These are phyloP conservation scores for Phasia obesa DNA, from an alignment of 2,888 invertebrate genomes.

Conservation along the genomic window DNA sequence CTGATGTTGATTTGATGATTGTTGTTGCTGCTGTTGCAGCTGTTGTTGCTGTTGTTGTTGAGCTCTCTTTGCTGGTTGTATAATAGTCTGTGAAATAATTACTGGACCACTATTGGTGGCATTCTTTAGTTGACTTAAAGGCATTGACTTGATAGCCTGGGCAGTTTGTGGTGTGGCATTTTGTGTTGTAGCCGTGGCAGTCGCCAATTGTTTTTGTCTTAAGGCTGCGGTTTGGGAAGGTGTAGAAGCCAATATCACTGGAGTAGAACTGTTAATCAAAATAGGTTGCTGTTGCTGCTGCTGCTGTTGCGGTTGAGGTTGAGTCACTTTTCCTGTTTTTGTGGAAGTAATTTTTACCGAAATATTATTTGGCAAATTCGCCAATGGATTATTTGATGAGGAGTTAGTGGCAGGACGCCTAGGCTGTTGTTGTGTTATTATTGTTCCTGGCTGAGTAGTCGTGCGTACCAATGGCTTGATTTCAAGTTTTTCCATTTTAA, in stretches of 20 bases:
- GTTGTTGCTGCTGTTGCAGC: conserved; percentile 65
- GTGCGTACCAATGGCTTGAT: conserved; percentile 77
- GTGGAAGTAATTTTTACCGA: conserved; percentile 81
- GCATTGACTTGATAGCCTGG: conserved; percentile 81
- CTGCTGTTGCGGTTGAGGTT: conserved; percentile 36
- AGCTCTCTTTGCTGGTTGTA: conserved; percentile 80
- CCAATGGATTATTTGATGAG: conserved; percentile 76
- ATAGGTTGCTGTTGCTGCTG: conserved; percentile 78
- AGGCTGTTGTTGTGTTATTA: conserved; percentile 72
- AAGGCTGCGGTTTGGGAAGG: conserved; percentile 75
- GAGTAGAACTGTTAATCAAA: conserved; percentile 80
- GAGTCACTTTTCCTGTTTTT: conserved; percentile 75
- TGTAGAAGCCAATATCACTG: conserved; percentile 79
- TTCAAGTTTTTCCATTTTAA: conserved; percentile 80
- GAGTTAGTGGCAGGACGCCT: conserved; percentile 69
- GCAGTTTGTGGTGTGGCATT: conserved; percentile 75
- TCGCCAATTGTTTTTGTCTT: conserved; percentile 76
- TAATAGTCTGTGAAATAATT: conserved; percentile 82
- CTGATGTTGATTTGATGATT: conserved; percentile 72
- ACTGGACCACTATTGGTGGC: conserved; percentile 81
- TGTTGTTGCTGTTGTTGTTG: conserved; percentile 70
- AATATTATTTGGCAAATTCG: conserved; percentile 81
- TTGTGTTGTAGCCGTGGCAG: conserved; percentile 69
- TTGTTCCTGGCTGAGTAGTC: conserved; percentile 70
- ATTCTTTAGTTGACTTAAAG: conserved; percentile 79